Base-by-base conservation (phyloP, 1,140 invertebrate species). In the Pteromalus puparum region DNA sequence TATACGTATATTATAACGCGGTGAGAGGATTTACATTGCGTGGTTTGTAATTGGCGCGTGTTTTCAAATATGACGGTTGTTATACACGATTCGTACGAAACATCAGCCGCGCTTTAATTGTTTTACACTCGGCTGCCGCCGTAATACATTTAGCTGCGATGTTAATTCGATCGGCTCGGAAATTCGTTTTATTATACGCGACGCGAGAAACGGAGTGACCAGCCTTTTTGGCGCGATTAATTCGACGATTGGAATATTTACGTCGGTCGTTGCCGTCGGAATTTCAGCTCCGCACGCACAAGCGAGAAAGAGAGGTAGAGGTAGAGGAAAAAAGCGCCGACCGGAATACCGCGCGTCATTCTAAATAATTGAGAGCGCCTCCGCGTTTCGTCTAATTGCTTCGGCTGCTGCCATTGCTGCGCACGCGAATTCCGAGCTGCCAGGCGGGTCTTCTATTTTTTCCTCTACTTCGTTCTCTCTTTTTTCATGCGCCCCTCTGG, bases 201-300 rank as follows among this genome's bases (percentile, higher is more conserved):
- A 38, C 38, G 67, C 24, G 68, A 28, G 24, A 70, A n/a, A 30
- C 4, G 24, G 28, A 30, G 28, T 70, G 68, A 70, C 68, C 26
- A 30, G 68, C 68, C 24, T 30, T 70, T 70, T 70, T 30, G 28
- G 67, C n/a, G 68, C 28, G 68, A 70, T 70, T 70, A 70, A 61
- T 70, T 70, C 28, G 24, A 70, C 68, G 68, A 70, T 70, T 70
- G 18, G 28, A 70, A 70, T 70, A 70, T 70, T 70, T 30, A 70
- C 26, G 68, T 28, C 24, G 24, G 68, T 15, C 26, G 4, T 30
- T 30, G 53, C 53, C 53, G 26, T 70, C 2, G 28, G 26, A 70
- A 18, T 70, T 28, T 70, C 10, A 3, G 18, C n/a, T 26, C 26
- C 24, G 3, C 26, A 13, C 2, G 7, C 28, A 12, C 1, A 12